Evolutionary conservation across 2,888 invertebrate species (phyloP), one percentile per base, ranked within the genome.

Genomic region (Agrotis puta): DNA sequence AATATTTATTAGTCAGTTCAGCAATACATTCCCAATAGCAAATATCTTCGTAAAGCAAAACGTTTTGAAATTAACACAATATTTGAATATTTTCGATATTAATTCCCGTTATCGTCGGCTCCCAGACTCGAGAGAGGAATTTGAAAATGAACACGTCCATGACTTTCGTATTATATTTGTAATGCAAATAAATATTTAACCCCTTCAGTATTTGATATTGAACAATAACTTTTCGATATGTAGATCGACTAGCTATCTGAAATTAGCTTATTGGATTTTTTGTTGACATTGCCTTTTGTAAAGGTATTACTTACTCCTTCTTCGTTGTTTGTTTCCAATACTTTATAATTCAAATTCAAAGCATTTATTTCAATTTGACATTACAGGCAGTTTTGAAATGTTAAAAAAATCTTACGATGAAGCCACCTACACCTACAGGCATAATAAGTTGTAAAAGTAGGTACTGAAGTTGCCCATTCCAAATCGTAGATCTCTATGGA

Each of bases 51-150:
- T 22, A 50, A 71, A 64, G 63, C 74, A 81, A 83, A 83, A 85
- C 77, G 85, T 85, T 85, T 75, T 77, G 77, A 88, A 74, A 90
- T 90, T 85, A 88, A 91, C 86, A 81, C 77, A 77, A 83, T 85
- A 86, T 87, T 87, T 83, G 83, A 82, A 82, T 82, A 88, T 87
- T 88, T 86, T 82, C 90, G 88, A 89, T 88, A 90, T 90, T 89
- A 88, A 89, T 90, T 61, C 81, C 85, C 86, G 90, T 90, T 93
- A 93, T 93, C 93, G 87, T 87, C 83, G 81, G 83, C 86, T 86
- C 82, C 81, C 93, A 93, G 90, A 83, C 90, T 78, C 78, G 45
- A 68, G 79, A 75, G 79, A 77, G 83, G 77, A 88, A 87, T 92
- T 89, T 88, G 84, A 75, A 83, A 85, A 88, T 87, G 85, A 89